Base-by-base conservation (phyloP, 2,888 invertebrate species). In the Euzophera pinguis region DNA sequence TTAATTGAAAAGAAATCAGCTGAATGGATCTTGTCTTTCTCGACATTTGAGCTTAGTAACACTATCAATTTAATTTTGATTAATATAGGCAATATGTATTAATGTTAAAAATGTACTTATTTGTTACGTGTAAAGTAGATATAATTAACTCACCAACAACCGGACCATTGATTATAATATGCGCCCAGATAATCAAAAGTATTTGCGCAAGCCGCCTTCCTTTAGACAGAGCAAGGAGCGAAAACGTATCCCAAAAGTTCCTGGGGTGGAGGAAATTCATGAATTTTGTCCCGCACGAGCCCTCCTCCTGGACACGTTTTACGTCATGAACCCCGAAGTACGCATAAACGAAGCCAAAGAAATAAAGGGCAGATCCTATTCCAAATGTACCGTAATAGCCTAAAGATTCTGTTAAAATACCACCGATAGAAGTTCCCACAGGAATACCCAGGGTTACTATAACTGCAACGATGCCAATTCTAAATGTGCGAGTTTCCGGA, bases 381-480 rank as follows among this genome's bases (percentile, higher is more conserved):
- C 77, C 68, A 57, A 90, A 91, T 57, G 90, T 75, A 17, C 89
- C 90, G 52, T 86, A 89, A 59, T 84, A 91, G 3, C 91, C 91
- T 10, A 87, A 67, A 32, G 70, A 67, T 65, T 86, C 76, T 34
- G 88, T 88, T 50, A 92, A 68, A 42, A 91, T 70, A 10, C 92
- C 92, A 71, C 92, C 91, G 34, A 92, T 71, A 14, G 89, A 75
- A 6, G 84, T 82, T 8, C 91, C 92, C 14, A 91, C 64, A 12
- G 91, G 91, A 32, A 91, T 65, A 14, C 89, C 88, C 17, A 92
- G 62, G 1, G 90, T 90, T 17, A 87, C 86, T 54, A 92, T 88
- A 3, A 91, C 79, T 50, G 90, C 91, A 10, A 93, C 86, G n/a
- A 93, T 67, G 10, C 93, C 93, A 43, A 93, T 85, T 64, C 93